Percentiles rank a stretch among this genome's conserved stretches.
These are phyloP conservation scores for Acrossocheilus wenchowensis DNA, from an alignment of 2,797 vertebrate genomes.

Conservation along the genomic window DNA sequence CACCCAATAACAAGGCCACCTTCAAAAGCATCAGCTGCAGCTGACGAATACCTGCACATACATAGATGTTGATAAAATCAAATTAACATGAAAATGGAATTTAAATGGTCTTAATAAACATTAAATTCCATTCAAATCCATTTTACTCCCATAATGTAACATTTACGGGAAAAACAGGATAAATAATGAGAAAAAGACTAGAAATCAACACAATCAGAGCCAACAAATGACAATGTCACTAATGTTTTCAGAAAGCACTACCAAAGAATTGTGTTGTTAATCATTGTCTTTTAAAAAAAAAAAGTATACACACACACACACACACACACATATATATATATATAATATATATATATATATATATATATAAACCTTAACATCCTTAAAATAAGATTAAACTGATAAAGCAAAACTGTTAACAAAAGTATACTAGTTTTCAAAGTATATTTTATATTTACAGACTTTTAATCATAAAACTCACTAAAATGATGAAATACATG, in stretches of 20 bases:
- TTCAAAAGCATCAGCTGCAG: slow-evolving; percentile 94
- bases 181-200: not conserved
- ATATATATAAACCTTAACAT: too few relatives aligned
- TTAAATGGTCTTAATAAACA: not conserved
- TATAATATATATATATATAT: too few relatives aligned
- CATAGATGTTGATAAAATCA: not conserved
- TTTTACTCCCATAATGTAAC: not conserved
- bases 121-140: not conserved
- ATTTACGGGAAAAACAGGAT: not conserved
- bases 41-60: slow-evolving; percentile 92
- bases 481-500: not conserved
- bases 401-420: not conserved
- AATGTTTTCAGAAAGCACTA: not conserved
- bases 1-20: slow-evolving; percentile 91
- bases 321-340: too few relatives aligned
- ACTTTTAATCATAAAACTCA: not conserved
- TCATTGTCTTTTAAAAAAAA: too few relatives aligned
- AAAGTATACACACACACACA: too few relatives aligned
- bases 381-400: not conserved
- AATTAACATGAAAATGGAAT: not conserved
- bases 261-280: not conserved
- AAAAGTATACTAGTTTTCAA: not conserved
- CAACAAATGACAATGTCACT: not conserved
- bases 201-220: not conserved
- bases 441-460: not conserved